Percentiles rank a stretch among this genome's conserved stretches.
These are phyloP conservation scores for Platyscapa corneri DNA, from an alignment of 1,140 invertebrate species.

Conservation along the genomic window DNA sequence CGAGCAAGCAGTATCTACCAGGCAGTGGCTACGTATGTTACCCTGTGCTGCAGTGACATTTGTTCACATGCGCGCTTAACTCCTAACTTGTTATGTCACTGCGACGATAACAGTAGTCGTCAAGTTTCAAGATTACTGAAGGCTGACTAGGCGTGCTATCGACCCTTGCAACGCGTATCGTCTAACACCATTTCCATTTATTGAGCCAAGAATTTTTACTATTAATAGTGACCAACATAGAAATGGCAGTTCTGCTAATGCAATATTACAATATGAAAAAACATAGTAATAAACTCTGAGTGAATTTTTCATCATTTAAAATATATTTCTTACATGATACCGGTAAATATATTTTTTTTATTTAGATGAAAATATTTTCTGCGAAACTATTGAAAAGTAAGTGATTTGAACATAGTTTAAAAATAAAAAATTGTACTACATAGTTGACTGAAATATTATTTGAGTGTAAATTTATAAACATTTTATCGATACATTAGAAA, in stretches of 20 bases:
- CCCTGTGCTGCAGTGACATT: conserved; percentile 51
- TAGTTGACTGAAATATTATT: no score
- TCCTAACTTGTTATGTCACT: conserved; percentile 56
- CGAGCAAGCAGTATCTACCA: conserved; percentile 68
- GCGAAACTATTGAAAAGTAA: no score
- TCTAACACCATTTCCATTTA: background rate
- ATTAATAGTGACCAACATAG: background rate
- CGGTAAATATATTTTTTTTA: no score
- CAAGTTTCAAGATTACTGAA: background rate
- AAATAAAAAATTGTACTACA: no score
- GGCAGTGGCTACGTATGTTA: conserved; percentile 64
- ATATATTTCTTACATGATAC: no score
- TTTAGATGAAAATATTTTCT: no score
- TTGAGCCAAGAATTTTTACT: background rate
- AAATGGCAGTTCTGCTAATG: no score
- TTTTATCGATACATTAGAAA: no score
- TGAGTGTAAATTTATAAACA: no score
- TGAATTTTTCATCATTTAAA: no score
- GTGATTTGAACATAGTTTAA: no score
- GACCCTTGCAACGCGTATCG: background rate
- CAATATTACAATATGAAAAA: background rate
- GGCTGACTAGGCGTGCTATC: background rate
- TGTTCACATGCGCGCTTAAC: conserved; percentile 54
- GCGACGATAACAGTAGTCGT: conserved; percentile 9
- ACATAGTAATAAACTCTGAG: background rate